These are phyloP conservation scores for Hyaena hyaena DNA, from an alignment of 2,113 vertebrate species.

Conservation along the genomic window DNA sequence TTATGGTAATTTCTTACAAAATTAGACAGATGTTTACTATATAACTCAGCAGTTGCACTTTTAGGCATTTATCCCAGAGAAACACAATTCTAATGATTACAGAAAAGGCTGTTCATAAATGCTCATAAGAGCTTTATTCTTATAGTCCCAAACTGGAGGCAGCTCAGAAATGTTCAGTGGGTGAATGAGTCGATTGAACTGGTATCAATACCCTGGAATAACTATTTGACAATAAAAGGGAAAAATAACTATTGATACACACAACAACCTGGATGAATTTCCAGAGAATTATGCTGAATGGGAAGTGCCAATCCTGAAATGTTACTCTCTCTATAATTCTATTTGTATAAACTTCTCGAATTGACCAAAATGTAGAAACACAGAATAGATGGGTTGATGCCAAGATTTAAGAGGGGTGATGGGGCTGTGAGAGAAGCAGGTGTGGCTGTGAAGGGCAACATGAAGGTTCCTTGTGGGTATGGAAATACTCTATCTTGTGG, in stretches of 20 bases:
- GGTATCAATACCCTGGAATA: not conserved
- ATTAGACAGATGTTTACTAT: not conserved
- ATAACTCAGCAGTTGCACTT: not conserved
- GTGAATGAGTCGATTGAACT: not conserved
- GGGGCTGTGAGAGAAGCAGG: not conserved
- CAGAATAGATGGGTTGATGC: not conserved
- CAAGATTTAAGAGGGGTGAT: not conserved
- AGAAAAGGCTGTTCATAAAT: not conserved
- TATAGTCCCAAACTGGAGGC: not conserved
- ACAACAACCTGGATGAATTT: not conserved
- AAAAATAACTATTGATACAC: not conserved
- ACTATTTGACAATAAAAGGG: not conserved
- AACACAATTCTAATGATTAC: not conserved
- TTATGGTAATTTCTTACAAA: not conserved
- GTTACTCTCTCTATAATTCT: not conserved
- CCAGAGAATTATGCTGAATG: not conserved
- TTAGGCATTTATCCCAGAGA: not conserved
- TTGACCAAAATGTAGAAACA: not conserved
- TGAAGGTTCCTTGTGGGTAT: not conserved
- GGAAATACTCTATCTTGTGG: not conserved
- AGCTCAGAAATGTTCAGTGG: not conserved
- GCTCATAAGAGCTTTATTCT: not conserved
- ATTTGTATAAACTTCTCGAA: not conserved
- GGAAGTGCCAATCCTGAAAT: not conserved
- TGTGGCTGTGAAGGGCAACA: not conserved